A percentile compares a stretch with the other conserved stretches of the same genome.
phyloP scores from a whole-genome alignment of 1,140 invertebrate genomes.

The Heterodera carotae region DNA sequence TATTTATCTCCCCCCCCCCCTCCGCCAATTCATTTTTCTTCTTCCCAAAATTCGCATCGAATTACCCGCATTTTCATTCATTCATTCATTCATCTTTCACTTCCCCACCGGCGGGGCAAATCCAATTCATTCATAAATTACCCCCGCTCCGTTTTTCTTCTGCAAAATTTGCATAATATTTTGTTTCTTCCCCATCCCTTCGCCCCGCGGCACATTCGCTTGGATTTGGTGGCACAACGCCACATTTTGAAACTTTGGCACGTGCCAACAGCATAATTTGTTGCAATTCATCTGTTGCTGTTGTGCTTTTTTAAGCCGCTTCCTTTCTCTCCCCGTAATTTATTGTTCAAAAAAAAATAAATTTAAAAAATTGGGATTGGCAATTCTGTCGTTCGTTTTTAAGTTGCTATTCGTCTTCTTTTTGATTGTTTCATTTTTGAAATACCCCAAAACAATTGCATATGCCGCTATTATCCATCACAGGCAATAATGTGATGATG shows the following conservation, averaged over 20 bases:
- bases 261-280: not conserved
- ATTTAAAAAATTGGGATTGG: no score
- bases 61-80: conserved; percentile 31
- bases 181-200: not conserved
- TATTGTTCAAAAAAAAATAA: no score
- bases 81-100: conserved; percentile 4
- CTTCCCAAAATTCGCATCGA: conserved; percentile 10
- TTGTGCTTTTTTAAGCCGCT: no score
- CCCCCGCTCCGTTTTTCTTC: not conserved
- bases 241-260: not conserved
- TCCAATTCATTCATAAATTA: conserved; percentile 11
- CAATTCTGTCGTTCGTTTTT: no score
- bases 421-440: no score
- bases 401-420: no score
- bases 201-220: not conserved
- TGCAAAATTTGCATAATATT: conserved; percentile 21
- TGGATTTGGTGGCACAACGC: not conserved
- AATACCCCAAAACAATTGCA: no score
- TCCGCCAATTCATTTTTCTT: conserved; percentile 20
- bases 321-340: no score
- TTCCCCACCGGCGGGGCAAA: conserved; percentile 7
- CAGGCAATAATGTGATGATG: no score
- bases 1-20: conserved; percentile 13
- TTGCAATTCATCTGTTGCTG: not conserved
- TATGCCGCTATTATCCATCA: no score